Evolutionary conservation across 2,888 invertebrate genomes (phyloP).

Genomic region (Melanophora roralis): DNA sequence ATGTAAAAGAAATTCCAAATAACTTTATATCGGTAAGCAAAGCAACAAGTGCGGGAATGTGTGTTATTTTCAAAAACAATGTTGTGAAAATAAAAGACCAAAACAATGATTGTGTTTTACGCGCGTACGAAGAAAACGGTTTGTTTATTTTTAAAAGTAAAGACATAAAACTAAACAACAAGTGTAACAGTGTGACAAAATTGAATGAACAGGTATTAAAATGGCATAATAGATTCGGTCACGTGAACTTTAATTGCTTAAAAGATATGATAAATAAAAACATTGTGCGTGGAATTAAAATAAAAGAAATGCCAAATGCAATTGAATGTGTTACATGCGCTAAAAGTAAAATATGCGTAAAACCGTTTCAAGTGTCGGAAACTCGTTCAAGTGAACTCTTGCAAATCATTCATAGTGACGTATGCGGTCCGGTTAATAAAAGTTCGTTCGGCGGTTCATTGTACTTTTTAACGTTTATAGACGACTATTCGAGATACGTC

Average conservation of each 20-base stretch:
- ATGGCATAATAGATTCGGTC: slow-evolving; percentile 42
- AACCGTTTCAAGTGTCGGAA: slow-evolving; percentile 15
- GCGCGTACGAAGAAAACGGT: background rate
- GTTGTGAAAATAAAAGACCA: slow-evolving; percentile 1
- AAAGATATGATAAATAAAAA: slow-evolving; percentile 28
- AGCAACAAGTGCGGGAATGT: background rate
- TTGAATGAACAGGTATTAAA: slow-evolving; percentile 6
- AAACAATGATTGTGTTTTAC: slow-evolving; percentile 10
- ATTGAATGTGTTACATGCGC: slow-evolving; percentile 44
- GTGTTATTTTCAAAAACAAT: slow-evolving; percentile 24
- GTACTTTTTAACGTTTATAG: slow-evolving; percentile 55
- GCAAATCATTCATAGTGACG: slow-evolving; percentile 33
- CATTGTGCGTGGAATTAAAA: slow-evolving; percentile 27
- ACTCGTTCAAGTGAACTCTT: slow-evolving; percentile 1
- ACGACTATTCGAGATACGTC: slow-evolving; percentile 52
- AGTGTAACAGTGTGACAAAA: background rate
- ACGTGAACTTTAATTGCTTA: slow-evolving; percentile 33
- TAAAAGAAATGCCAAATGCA: background rate
- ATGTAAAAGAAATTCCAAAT: background rate
- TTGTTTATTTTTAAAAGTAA: slow-evolving; percentile 13
- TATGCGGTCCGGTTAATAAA: slow-evolving; percentile 39
- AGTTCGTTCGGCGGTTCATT: slow-evolving; percentile 33
- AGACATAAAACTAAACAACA: background rate
- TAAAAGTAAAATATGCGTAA: slow-evolving; percentile 42
- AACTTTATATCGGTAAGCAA: slow-evolving; percentile 30